Evolutionary conservation across 2,113 vertebrate species (phyloP).

Genomic region (Cisticola juncidis): DNA sequence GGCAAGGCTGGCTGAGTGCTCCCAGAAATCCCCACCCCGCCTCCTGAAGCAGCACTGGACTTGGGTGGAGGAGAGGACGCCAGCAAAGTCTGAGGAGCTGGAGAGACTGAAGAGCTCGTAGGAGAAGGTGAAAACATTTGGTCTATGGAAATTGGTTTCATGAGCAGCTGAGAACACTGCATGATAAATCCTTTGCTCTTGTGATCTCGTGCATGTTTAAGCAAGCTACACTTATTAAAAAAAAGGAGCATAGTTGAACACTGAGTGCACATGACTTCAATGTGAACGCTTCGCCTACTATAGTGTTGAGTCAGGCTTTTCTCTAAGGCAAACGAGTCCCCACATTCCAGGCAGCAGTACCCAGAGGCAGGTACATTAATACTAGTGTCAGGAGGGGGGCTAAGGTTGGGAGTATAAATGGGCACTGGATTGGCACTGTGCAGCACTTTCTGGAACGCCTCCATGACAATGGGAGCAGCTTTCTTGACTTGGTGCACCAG

Average conservation of each 20-base stretch:
- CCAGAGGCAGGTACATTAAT: constrained; percentile 87
- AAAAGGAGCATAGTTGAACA: constrained; percentile 89
- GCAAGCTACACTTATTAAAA: constrained; percentile 93
- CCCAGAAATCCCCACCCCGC: neutral
- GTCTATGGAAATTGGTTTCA: constrained; percentile 88
- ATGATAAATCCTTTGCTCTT: constrained; percentile 90
- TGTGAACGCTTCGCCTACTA: constrained; percentile 88
- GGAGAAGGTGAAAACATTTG: constrained; percentile 85
- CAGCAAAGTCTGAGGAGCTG: constrained; percentile 11
- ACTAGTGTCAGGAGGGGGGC: constrained; percentile 82
- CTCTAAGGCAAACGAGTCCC: constrained; percentile 92
- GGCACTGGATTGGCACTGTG: constrained; percentile 90
- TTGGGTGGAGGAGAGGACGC: constrained; percentile 18
- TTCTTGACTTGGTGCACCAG: constrained; percentile 93
- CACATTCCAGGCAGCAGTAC: constrained; percentile 92
- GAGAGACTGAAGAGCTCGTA: constrained; percentile 34
- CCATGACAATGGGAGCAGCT: constrained; percentile 77
- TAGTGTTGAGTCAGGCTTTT: constrained; percentile 91
- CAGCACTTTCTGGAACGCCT: constrained; percentile 87
- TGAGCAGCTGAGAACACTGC: constrained; percentile 95
- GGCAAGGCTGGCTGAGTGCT: constrained; percentile 82
- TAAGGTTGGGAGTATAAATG: constrained; percentile 89
- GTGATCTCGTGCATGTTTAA: constrained; percentile 92
- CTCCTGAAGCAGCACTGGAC: neutral
- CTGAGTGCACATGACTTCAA: constrained; percentile 91